Percentiles rank a stretch among this genome's conserved stretches.
phyloP scores from a whole-genome alignment of 2,797 vertebrate species.

The Mus caroli region DNA sequence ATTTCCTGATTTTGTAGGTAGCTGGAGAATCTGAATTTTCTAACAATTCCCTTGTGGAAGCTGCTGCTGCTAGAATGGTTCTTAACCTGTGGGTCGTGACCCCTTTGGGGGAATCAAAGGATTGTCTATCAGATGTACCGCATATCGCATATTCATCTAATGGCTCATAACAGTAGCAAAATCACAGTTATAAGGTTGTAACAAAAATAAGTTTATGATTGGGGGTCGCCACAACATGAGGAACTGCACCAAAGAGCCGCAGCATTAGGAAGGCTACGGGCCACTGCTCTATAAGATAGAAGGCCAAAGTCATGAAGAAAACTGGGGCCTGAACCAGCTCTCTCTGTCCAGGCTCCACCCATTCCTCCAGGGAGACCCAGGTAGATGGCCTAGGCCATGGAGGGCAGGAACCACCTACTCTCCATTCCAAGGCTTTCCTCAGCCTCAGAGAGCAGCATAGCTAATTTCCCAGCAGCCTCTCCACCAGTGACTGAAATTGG shows the following conservation, averaged over 20 bases:
- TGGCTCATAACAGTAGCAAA: background rate
- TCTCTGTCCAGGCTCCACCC: background rate
- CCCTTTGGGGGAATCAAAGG: background rate
- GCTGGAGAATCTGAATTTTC: slow-evolving; percentile 35
- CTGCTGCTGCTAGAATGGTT: background rate
- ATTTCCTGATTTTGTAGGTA: slow-evolving; percentile 40
- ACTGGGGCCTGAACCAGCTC: background rate
- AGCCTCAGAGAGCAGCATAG: slow-evolving; percentile 86
- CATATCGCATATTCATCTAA: background rate
- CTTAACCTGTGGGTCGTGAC: background rate
- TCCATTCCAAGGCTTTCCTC: slow-evolving; percentile 69
- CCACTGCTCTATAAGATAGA: background rate
- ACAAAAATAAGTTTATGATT: background rate
- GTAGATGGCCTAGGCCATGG: slow-evolving; percentile 74
- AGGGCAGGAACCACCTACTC: background rate
- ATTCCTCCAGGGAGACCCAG: background rate
- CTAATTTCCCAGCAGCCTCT: slow-evolving; percentile 91
- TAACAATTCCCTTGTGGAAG: background rate
- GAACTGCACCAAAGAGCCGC: background rate
- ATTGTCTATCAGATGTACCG: too few relatives aligned
- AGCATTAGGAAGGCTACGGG: background rate
- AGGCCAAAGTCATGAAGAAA: background rate
- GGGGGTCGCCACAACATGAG: background rate
- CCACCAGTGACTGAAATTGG: slow-evolving; percentile 89
- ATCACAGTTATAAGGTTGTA: background rate